A percentile compares a stretch with the other conserved stretches of the same genome.
Evolutionary conservation across 2,113 vertebrate genomes (phyloP).

Genomic region (Neotoma lepida): DNA sequence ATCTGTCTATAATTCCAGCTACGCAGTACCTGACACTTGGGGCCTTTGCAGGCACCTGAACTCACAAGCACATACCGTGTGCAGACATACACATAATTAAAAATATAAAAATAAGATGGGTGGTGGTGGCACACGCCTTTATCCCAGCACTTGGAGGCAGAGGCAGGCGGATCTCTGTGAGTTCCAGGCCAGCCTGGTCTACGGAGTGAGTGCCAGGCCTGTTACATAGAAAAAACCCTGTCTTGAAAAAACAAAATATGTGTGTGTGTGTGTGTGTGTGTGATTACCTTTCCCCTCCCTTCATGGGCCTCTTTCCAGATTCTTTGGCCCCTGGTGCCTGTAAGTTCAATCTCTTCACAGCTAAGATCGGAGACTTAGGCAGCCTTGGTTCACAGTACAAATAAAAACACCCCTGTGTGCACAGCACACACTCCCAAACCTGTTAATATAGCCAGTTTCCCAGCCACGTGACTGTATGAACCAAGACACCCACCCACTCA

Average conservation of each 20-base stretch:
- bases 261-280: neutral
- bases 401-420: neutral
- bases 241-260: neutral
- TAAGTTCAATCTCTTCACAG: slow-evolving; percentile 12
- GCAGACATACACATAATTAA: neutral
- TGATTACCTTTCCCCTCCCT: neutral
- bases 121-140: neutral
- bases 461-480: neutral
- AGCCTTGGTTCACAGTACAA: slow-evolving; percentile 9
- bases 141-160: neutral
- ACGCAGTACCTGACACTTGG: neutral
- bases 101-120: neutral
- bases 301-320: neutral
- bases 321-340: neutral
- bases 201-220: neutral
- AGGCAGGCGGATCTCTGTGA: neutral
- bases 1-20: neutral
- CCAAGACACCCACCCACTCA: neutral
- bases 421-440: neutral
- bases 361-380: neutral
- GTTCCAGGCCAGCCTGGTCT: neutral
- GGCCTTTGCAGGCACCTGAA: neutral
- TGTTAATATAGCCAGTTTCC: neutral
- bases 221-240: neutral
- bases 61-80: neutral